Evolutionary conservation across 1,140 invertebrate genomes (phyloP), one percentile per base, ranked within the genome.

Genomic region (Potamilus streckersoni): DNA sequence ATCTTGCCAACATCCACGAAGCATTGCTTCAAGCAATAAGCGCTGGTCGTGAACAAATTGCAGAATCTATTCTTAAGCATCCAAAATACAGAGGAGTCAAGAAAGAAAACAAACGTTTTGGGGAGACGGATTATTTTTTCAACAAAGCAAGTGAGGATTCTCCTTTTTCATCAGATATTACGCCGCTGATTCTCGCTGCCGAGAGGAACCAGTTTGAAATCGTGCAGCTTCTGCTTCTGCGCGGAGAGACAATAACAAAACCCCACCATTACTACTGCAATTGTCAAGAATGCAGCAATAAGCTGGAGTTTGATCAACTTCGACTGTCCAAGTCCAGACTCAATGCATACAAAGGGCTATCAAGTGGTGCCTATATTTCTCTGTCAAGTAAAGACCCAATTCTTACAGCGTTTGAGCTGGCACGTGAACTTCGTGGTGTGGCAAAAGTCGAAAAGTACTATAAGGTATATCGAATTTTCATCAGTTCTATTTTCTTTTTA

Each of bases 331-430:
- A 85, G 70, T 88, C 86, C 6, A 71, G 89, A 68, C 75, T 90
- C 14, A 88, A 90, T 76, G 85, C 86, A 1, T 90, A 89, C 76
- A 79, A 79, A 65, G 88, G 83, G 8, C 69, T 89, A 58, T 82
- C 87, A 14, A 89, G 87, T 73, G 83, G 85, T 23, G 90, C 92
- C 0, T 94, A 93, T 81, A 93, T 94, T 69, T 93, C 92, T 62
- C 91, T 94, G 69, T 92, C 91, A 0, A 91, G 92, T 0, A 85
- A 91, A 23, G 93, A 94, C 86, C 94, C 93, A 0, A 92, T 94
- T 66, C 86, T 93, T 13, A 89, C 91, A n/a, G 92, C 93, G 0
- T 94, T 94, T 84, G 85, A 90, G 74, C 86, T 94, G 19, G 90
- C 91, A 1, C 77, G 85, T 14, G 93, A 94, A 75, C 84, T 94